Percentiles rank a stretch among this genome's conserved stretches.
Evolutionary conservation across 2,797 vertebrate genomes (phyloP).

Genomic region (Paedocypris micromegethes): DNA sequence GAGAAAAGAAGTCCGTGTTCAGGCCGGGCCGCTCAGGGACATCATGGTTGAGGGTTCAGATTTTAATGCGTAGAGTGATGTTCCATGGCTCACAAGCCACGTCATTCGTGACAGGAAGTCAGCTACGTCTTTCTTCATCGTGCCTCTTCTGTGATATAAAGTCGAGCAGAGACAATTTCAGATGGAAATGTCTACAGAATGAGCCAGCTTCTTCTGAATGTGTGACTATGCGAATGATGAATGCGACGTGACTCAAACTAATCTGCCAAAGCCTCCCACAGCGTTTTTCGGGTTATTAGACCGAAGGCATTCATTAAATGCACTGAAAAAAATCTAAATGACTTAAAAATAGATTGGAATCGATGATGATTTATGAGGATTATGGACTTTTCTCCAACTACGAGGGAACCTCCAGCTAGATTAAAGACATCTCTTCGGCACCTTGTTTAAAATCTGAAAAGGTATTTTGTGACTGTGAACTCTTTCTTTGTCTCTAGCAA

Average conservation of each 20-base stretch:
- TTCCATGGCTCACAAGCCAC: too few species aligned
- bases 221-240: neutral
- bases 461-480: slow-evolving; percentile 6
- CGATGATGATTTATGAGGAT: too few species aligned
- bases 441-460: slow-evolving; percentile 15
- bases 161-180: slow-evolving; percentile 6
- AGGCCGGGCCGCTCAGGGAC: too few species aligned
- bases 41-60: too few species aligned
- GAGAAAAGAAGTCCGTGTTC: neutral
- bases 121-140: neutral
- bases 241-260: neutral
- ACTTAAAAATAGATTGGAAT: too few species aligned
- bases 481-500: slow-evolving; percentile 15
- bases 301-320: too few species aligned
- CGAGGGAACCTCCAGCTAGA: neutral
- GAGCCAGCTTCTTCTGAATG: neutral
- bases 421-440: neutral
- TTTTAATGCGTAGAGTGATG: too few species aligned
- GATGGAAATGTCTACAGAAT: slow-evolving; percentile 29
- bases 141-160: slow-evolving; percentile 36
- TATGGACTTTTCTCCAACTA: neutral
- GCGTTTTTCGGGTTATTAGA: too few species aligned
- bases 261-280: neutral
- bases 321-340: too few species aligned
- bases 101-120: slow-evolving; percentile 29